Base-by-base conservation (phyloP, 2,113 vertebrate genomes). In the Eretmochelys imbricata region DNA sequence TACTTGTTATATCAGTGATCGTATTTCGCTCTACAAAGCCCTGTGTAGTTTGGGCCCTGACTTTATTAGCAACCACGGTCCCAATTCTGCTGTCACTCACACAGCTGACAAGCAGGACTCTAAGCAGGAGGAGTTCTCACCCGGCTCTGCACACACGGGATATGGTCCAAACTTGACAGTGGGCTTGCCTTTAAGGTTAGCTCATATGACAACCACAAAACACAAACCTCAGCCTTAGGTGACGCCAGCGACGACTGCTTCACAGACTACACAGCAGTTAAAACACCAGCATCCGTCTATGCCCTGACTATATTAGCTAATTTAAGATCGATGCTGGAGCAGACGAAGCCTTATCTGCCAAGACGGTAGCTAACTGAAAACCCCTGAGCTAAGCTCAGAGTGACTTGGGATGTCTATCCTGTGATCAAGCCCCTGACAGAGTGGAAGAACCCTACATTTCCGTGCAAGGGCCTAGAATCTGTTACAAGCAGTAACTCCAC, bases 21-120 rank as follows among this genome's bases (percentile, higher is more conserved):
- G 0, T 22, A 50, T 75, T 89, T 94, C 65, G 20, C 78, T 54
- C 48, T 53, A 6, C 42, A 19, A 54, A 94, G n/a, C 19, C 55
- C 31, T 0, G 0, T 29, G 76, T 31, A 14, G 2, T 49, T 4
- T 3, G 9, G 62, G 59, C 25, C 65, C 53, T 85, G 76, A 22
- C 59, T 82, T 80, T 87, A 53, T n/a, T 8, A 89, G 65, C 82
- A 54, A 2, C 5, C 81, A 51, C 6, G 8, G 29, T 82, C n/a
- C 22, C 27, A 0, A 1, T 49, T 2, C 1, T 42, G 25, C 46
- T 65, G 69, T 11, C 25, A 1, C 8, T 57, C 38, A 51, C 9
- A 46, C 13, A 4, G 7, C 42, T 57, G 76, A 85, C 59, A 51
- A 88, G 3, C 0, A 0, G 17, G 35, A 31, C 48, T 87, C 46